Base-by-base conservation (phyloP, 2,113 vertebrate species). In the Melanocharis versteri region DNA sequence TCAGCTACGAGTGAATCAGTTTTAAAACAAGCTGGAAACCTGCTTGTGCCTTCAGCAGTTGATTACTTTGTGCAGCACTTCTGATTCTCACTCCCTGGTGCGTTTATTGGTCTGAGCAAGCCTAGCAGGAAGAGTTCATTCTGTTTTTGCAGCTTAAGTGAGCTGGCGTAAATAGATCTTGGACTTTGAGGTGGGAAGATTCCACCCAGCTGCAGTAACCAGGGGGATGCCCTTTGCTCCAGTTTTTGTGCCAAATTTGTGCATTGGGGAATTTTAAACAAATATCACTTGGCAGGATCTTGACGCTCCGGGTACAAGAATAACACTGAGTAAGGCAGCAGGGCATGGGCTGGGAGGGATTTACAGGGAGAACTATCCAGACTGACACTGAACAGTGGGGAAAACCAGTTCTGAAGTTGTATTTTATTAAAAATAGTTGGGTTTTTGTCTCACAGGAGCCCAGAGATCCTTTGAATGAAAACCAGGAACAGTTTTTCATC, bases 141-240 rank as follows among this genome's bases (percentile, higher is more conserved):
- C 61, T 78, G 86, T 48, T 93, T 70, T 64, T 92, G 93, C 92
- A 89, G 96, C 69, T 84, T 42, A 71, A 82, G 69, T 47, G 61
- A 60, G 47, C 57, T 79, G 93, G 45, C 94, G 83, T 62, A 92
- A 94, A 76, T 14, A 65, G 88, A 75, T 90, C 92, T 82, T 96
- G 96, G 95, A 97, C 96, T 97, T 93, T 95, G 94, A 97, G 94
- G 96, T 95, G 94, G 77, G 95, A 97, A 96, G 96, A 96, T 96
- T 96, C 90, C 92, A 84, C 48, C 83, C 86, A 82, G 83, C 86
- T 81, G 86, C 92, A 75, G 93, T 96, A 95, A 96, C 93, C 96
- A 81, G 72, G 80, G 96, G 90, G 42, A 97, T 96, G 92, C 90
- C 94, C 96, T 96, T 94, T 96, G 72, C 48, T 33, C 93, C 48